Conservation (phyloP, 2,113 vertebrate species). For the Sclerurus mexicanus region DNA sequence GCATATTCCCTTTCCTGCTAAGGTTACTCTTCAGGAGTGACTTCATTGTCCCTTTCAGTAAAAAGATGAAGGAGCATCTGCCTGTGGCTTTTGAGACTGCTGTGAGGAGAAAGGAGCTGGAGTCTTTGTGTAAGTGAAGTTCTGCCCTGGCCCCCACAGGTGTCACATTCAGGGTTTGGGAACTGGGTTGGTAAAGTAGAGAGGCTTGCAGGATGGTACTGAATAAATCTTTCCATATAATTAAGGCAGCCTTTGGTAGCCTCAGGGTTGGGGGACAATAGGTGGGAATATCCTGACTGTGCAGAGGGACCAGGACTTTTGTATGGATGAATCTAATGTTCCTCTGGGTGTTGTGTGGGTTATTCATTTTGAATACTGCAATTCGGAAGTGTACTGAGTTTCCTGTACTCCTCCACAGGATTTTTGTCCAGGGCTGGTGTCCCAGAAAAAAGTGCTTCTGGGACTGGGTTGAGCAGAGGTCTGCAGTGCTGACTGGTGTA, state of each 20-base stretch:
- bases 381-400: background rate
- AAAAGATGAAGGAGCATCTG: background rate
- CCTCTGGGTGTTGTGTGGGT: background rate
- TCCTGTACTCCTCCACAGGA: background rate
- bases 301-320: background rate
- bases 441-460: background rate
- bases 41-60: background rate
- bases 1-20: background rate
- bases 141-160: background rate
- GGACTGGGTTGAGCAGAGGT: background rate
- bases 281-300: background rate
- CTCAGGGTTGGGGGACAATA: background rate
- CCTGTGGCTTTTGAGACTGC: background rate
- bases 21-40: background rate
- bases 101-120: background rate
- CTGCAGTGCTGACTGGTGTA: background rate
- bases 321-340: rapidly evolving
- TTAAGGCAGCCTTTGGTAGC: background rate
- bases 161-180: background rate
- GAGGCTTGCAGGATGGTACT: background rate
- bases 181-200: background rate
- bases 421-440: background rate
- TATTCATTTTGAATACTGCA: background rate
- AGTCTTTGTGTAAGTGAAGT: background rate
- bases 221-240: background rate